Conservation (phyloP, 2,113 vertebrate species). For the Eurystomus gularis region DNA sequence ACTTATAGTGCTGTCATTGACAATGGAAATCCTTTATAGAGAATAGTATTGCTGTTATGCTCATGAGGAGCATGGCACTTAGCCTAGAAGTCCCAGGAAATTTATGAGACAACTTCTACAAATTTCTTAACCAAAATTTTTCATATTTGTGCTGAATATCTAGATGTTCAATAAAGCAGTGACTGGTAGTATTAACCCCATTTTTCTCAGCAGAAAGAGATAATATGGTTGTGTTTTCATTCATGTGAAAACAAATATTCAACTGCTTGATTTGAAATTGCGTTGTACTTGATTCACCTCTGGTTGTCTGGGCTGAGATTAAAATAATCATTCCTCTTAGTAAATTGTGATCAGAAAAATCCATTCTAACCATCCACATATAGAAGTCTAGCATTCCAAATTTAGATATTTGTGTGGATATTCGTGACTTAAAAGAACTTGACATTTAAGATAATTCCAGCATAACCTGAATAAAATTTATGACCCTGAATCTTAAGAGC, state of each 20-base stretch:
- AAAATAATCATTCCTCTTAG: neutral
- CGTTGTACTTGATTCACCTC: neutral
- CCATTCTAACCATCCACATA: neutral
- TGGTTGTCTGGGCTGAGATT: neutral
- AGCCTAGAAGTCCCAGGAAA: neutral
- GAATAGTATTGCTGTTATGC: neutral
- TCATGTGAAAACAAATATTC: neutral
- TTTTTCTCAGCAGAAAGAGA: neutral
- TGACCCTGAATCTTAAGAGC: neutral
- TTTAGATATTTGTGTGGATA: neutral
- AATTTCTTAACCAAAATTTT: neutral
- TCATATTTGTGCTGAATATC: neutral
- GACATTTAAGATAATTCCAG: neutral
- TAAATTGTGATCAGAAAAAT: neutral
- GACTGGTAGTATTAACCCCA: neutral
- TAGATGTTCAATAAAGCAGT: neutral
- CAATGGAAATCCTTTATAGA: neutral
- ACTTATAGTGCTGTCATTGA: neutral
- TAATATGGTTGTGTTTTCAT: neutral
- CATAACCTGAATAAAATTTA: neutral
- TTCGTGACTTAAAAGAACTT: neutral
- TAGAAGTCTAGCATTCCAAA: neutral
- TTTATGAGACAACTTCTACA: neutral
- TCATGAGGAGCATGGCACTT: neutral
- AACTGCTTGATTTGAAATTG: neutral